These are phyloP conservation scores for Drosophila cognata DNA, from an alignment of 2,888 invertebrate species.

Conservation along the genomic window DNA sequence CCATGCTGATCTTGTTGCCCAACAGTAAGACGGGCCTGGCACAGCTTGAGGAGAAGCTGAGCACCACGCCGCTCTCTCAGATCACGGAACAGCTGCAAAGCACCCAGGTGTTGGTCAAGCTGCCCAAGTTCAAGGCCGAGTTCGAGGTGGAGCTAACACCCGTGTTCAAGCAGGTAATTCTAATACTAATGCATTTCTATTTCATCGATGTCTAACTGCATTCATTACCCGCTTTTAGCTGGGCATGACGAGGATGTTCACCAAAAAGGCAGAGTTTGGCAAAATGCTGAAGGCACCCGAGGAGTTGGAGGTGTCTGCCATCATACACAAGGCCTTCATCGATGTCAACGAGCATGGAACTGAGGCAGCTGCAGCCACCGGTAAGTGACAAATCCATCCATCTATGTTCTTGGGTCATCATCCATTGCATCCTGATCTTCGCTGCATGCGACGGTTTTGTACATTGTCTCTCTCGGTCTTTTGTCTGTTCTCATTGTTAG, in stretches of 20 bases:
- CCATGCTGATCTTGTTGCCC: constrained; percentile 92
- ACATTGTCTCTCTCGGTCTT: constrained; percentile 16
- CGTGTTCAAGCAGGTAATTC: constrained; percentile 86
- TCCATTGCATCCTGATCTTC: background rate
- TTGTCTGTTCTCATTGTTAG: constrained; percentile 56
- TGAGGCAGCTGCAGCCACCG: constrained; percentile 93
- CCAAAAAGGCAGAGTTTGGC: constrained; percentile 86
- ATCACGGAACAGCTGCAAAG: constrained; percentile 86
- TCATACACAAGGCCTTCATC: constrained; percentile 93
- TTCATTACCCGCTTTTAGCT: constrained; percentile 76
- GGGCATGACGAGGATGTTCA: constrained; percentile 90
- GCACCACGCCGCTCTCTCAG: constrained; percentile 86
- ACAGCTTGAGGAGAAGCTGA: constrained; percentile 88
- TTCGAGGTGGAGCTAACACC: constrained; percentile 88
- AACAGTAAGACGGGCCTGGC: constrained; percentile 88
- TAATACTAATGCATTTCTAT: rapidly evolving
- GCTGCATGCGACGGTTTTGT: constrained; percentile 1
- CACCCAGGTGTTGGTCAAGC: constrained; percentile 85
- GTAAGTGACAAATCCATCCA: constrained; percentile 47
- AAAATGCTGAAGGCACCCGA: constrained; percentile 86
- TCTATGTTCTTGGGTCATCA: background rate
- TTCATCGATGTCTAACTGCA: background rate
- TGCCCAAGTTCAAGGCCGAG: constrained; percentile 94
- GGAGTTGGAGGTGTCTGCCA: constrained; percentile 88
- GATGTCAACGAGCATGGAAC: constrained; percentile 95